Evolutionary conservation across 2,888 invertebrate species (phyloP), one percentile per base, ranked within the genome.

Genomic region (Tenthredo mesomela): DNA sequence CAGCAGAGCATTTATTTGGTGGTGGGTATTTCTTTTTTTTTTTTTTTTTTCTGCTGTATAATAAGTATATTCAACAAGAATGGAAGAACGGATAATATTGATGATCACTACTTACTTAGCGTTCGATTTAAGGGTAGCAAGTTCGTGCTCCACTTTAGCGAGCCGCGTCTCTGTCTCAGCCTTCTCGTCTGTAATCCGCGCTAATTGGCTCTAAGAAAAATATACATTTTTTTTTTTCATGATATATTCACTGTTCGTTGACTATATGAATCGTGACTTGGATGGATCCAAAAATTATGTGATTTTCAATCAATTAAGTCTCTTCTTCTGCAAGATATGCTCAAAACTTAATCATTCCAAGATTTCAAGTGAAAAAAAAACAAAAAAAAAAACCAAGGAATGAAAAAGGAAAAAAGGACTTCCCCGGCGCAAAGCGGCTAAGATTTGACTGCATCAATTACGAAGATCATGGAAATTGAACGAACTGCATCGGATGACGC

Each of bases 81-180:
- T 40, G 21, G 2, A 40, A n/a, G n/a, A n/a, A n/a, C n/a, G n/a
- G n/a, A n/a, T n/a, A n/a, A 25, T 65, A 29, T 67, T 37, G 37
- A 40, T 43, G 6, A 84, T 78, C 65, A 50, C 84, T 88, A 92
- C 92, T 91, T 88, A 93, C 93, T 91, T 93, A 78, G 89, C 88
- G 86, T 89, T 90, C 67, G 92, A 86, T 85, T 91, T 93, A 67
- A 93, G 82, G 10, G 88, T 86, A 25, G 90, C 88, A 47, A 93
- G 88, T 85, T 93, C 91, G 47, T 91, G 90, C 85, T 93, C 93
- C 71, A 93, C 87, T 84, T 90, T 90, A 5, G 85, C 88, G 73
- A 93, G 88, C 15, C 91, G 89, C 85, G 89, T 90, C 43, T 91
- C 90, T 86, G 87, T 91, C 33, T 90, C 89, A 12, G 89, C 89